Base-by-base conservation (phyloP, 2,113 vertebrate genomes). In the Microcebus jonahi region DNA sequence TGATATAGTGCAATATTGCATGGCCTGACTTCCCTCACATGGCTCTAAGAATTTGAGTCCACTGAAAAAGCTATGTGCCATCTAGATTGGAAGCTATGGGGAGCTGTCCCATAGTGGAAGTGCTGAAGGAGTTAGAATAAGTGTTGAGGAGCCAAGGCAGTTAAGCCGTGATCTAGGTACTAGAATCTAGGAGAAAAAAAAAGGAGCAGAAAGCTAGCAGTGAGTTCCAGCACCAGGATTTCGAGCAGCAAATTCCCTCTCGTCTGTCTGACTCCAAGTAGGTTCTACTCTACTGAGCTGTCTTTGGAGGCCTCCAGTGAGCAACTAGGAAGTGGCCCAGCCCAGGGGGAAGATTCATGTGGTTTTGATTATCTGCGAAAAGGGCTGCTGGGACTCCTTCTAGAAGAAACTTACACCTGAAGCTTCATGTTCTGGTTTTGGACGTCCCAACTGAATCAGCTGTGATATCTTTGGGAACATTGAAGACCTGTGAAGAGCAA, bases 31-130 rank as follows among this genome's bases (percentile, higher is more conserved):
- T 63, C 59, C 10, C 59, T 63, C 10, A 12, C 25, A 27, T 11
- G 59, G 59, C 25, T 63, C 25, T 63, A 29, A 63, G 25, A 63
- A 63, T 63, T 63, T 63, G 59, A 63, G 59, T 63, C 10, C 59
- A 63, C 59, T 63, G 25, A 29, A 63, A 63, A 63, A 63, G 59
- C 59, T 63, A 10, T 63, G 25, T 27, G 27, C 4, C 9, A n/a
- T 13, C 0, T 25, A 68, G 39, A 86, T 3, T 67, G 57, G 92
- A 81, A 59, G 50, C 59, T 42, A 2, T 39, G 21, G 65, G 94
- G 89, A 76, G 65, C 96, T 92, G 95, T 96, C 80, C 95, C 39
- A 48, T 65, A 36, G 50, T 55, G 77, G 85, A 57, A 94, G 85
- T 94, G 95, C 92, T 96, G 85, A 97, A 94, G 65, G 17, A 20